Evolutionary conservation across 37 sponge, comb jelly and placozoan species (phyloP).

Genomic region (Axinella damicornis): DNA sequence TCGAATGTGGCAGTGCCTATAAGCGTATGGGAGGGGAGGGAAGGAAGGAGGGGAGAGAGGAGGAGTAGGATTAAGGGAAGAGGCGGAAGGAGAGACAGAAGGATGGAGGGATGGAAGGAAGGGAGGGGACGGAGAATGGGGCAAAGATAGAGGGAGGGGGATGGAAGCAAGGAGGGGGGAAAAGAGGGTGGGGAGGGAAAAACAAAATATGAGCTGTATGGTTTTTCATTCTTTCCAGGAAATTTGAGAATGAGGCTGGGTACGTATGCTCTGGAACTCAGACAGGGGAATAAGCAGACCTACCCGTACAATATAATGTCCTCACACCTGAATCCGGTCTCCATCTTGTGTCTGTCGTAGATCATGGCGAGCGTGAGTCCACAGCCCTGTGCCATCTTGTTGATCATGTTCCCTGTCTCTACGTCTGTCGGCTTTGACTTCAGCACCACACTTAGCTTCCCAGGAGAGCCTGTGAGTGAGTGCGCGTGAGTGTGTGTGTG

Average conservation of each 20-base stretch:
- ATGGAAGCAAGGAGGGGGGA: too few species aligned
- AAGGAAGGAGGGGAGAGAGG: neutral
- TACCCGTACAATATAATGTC: neutral
- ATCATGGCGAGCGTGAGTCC: constrained; percentile 65
- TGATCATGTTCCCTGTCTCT: constrained; percentile 80
- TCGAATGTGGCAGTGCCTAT: constrained; percentile 61
- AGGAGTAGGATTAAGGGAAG: too few species aligned
- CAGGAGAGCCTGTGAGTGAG: neutral
- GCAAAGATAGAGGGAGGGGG: too few species aligned
- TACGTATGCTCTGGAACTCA: neutral
- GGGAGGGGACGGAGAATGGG: too few species aligned
- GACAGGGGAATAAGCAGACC: neutral
- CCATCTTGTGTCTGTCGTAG: constrained; percentile 64
- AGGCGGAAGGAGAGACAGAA: too few species aligned
- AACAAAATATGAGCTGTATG: too few species aligned
- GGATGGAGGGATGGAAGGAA: too few species aligned
- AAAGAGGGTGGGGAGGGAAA: too few species aligned
- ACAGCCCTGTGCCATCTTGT: constrained; percentile 86
- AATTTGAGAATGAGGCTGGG: too few species aligned
- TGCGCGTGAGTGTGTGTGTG: neutral
- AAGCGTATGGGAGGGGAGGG: neutral
- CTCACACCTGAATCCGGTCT: constrained; percentile 76
- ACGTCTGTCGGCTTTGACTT: constrained; percentile 75
- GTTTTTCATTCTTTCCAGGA: too few species aligned
- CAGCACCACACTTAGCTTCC: constrained; percentile 38